These are phyloP conservation scores for Panzeria rudis DNA, from an alignment of 2,888 invertebrate genomes.

Conservation along the genomic window DNA sequence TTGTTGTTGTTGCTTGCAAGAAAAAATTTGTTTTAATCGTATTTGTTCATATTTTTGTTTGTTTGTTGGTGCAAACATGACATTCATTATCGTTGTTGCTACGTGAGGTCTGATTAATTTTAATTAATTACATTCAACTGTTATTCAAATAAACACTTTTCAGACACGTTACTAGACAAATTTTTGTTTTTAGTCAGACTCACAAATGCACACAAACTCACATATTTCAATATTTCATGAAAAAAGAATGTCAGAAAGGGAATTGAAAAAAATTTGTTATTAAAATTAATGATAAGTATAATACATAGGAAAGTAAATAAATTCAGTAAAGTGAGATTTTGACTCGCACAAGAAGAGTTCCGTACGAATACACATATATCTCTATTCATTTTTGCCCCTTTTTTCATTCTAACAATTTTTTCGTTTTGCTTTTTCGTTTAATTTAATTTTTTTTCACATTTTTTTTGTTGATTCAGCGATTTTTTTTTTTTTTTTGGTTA, in stretches of 20 bases:
- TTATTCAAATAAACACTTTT: slow-evolving; percentile 52
- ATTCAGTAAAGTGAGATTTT: no score
- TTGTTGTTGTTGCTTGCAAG: neutral
- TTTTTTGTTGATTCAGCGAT: no score
- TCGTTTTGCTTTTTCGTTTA: no score
- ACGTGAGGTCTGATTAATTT: slow-evolving; percentile 77
- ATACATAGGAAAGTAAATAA: no score
- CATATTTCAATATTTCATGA: neutral
- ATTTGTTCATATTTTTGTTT: slow-evolving; percentile 14
- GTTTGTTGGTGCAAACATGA: neutral
- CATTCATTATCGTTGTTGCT: slow-evolving; percentile 64
- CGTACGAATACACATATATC: no score
- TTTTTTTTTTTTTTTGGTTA: no score
- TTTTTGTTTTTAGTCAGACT: neutral
- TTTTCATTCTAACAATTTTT: no score
- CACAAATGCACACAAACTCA: neutral
- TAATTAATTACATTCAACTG: slow-evolving; percentile 77
- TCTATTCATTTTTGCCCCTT: no score
- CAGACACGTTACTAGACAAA: neutral
- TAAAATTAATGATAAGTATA: slow-evolving; percentile 60
- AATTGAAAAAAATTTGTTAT: slow-evolving; percentile 30
- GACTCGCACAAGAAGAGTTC: no score
- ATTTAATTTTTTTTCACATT: no score
- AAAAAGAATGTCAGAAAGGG: neutral
- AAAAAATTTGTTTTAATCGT: slow-evolving; percentile 6